These are phyloP conservation scores for Dioctria linearis DNA, from an alignment of 2,888 invertebrate genomes.

Conservation along the genomic window DNA sequence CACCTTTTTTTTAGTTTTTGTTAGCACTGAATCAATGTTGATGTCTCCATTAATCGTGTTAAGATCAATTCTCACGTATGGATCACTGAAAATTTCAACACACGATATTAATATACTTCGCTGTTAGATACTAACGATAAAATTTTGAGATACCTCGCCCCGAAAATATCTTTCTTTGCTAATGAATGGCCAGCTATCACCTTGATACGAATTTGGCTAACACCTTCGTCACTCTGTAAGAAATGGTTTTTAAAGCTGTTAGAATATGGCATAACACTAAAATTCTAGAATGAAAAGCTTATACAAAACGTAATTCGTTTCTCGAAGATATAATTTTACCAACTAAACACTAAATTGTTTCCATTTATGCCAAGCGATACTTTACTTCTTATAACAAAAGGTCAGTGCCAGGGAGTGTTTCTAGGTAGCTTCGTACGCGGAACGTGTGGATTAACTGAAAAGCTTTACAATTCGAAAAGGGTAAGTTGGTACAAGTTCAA, in stretches of 20 bases:
- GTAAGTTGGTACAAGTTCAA: too few relatives aligned
- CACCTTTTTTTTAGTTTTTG: slow-evolving; percentile 97
- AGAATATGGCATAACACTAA: neutral
- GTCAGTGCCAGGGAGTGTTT: too few relatives aligned
- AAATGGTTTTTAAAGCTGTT: neutral
- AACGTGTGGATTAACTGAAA: too few relatives aligned
- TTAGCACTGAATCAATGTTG: slow-evolving; percentile 92
- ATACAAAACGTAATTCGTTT: too few relatives aligned
- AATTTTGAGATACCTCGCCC: slow-evolving; percentile 82
- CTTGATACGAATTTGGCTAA: slow-evolving; percentile 86
- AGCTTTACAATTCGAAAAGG: too few relatives aligned
- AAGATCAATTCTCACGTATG: slow-evolving; percentile 95
- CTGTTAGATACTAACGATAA: slow-evolving; percentile 53
- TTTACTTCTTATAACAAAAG: too few relatives aligned
- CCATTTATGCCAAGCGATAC: too few relatives aligned
- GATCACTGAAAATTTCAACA: slow-evolving; percentile 81
- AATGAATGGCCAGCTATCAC: slow-evolving; percentile 90
- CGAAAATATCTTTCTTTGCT: slow-evolving; percentile 99
- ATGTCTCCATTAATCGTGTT: slow-evolving; percentile 88
- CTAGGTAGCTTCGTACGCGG: too few relatives aligned
- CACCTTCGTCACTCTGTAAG: slow-evolving; percentile 83
- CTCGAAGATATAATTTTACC: too few relatives aligned
- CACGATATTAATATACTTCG: slow-evolving; percentile 30
- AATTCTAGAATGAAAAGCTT: neutral
- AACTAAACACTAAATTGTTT: too few relatives aligned